These are phyloP conservation scores for Motacilla tschutschensis DNA, from an alignment of 2,113 vertebrate species.

Conservation along the genomic window DNA sequence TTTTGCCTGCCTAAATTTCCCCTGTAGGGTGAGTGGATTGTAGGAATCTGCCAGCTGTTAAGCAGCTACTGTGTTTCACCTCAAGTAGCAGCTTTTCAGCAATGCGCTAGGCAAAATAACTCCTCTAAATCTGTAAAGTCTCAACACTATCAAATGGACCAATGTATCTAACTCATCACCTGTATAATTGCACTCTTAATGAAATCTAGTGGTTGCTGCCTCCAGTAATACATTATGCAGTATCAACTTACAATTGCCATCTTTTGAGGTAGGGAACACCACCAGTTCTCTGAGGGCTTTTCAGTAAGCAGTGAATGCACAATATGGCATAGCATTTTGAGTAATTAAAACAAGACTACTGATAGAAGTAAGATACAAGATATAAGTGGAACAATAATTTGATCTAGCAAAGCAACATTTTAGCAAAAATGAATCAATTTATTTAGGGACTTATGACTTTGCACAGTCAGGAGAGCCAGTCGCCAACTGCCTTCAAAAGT, in stretches of 20 bases:
- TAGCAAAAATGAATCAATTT: background rate
- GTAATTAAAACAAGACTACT: background rate
- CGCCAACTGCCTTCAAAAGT: background rate
- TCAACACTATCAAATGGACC: background rate
- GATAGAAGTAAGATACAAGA: background rate
- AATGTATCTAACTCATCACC: background rate
- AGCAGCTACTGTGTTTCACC: background rate
- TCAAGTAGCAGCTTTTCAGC: background rate
- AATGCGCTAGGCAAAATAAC: background rate
- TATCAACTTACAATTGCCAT: background rate
- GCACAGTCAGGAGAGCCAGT: background rate
- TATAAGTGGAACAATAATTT: background rate
- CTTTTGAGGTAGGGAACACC: background rate
- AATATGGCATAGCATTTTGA: background rate
- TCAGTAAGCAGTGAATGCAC: background rate
- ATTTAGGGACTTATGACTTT: background rate
- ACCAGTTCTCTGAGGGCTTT: accelerated
- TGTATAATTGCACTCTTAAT: background rate
- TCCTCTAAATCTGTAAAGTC: background rate
- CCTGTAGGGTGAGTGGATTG: background rate
- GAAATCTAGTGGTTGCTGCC: background rate
- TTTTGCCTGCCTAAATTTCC: background rate
- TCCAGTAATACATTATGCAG: background rate
- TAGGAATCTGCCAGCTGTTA: background rate
- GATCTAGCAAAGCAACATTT: background rate